Percentiles rank a stretch among this genome's conserved stretches.
Evolutionary conservation across 2,797 vertebrate species (phyloP).

Genomic region (Falco biarmicus): DNA sequence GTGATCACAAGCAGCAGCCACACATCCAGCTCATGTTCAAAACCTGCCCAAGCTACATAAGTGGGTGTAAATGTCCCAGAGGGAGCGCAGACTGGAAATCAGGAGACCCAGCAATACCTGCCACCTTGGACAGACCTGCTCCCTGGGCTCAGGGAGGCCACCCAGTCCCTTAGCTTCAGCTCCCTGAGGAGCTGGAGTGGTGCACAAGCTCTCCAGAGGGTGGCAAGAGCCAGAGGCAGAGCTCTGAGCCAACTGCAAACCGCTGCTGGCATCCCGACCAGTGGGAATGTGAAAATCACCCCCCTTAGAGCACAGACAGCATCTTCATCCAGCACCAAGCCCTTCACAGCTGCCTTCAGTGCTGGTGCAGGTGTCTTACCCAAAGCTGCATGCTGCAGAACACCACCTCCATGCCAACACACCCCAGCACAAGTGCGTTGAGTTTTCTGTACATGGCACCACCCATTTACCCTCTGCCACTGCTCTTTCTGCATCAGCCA

Average conservation of each 20-base stretch:
- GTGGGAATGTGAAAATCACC: background rate
- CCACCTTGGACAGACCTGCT: rapidly evolving
- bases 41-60: background rate
- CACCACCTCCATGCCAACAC: background rate
- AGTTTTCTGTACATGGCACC: background rate
- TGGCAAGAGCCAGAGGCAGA: background rate
- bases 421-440: background rate
- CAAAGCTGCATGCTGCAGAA: background rate
- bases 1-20: background rate
- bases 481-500: background rate
- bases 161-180: background rate
- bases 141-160: background rate
- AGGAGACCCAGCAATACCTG: background rate
- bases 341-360: background rate
- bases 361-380: rapidly evolving
- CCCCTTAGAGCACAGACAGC: background rate
- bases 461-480: background rate
- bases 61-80: background rate
- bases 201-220: background rate
- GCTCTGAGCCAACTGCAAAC: background rate
- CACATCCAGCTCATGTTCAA: background rate
- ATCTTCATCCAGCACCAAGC: background rate
- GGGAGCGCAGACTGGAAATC: background rate
- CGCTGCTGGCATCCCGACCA: background rate
- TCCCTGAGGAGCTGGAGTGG: background rate